These are phyloP conservation scores for Apis florea DNA, from an alignment of 1,140 invertebrate species.

Conservation along the genomic window DNA sequence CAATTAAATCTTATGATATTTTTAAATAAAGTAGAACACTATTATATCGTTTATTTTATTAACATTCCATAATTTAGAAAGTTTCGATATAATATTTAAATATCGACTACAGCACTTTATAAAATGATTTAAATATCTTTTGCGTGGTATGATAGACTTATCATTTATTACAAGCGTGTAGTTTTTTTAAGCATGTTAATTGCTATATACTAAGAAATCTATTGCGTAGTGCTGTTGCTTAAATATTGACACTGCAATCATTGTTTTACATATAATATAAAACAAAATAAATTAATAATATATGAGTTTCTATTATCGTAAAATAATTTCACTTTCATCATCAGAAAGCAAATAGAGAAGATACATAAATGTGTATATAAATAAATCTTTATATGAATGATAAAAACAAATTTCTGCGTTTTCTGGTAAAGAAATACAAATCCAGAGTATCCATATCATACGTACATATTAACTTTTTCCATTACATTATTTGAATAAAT, in stretches of 20 bases:
- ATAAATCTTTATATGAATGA: constrained; percentile 1
- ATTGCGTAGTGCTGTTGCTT: not conserved
- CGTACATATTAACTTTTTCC: not conserved
- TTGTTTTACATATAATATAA: not conserved
- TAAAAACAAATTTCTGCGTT: not conserved
- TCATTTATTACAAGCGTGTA: constrained; percentile 18
- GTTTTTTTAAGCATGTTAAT: constrained; percentile 16
- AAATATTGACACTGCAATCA: not conserved
- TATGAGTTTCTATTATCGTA: not conserved
- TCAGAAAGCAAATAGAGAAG: not conserved
- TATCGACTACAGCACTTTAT: constrained; percentile 24
- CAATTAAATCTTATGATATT: constrained; percentile 10
- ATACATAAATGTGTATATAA: not conserved
- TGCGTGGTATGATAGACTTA: not conserved
- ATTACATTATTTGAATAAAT: not conserved
- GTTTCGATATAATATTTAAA: constrained; percentile 4
- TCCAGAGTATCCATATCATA: constrained; percentile 17
- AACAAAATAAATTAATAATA: not conserved
- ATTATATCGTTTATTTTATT: constrained; percentile 29
- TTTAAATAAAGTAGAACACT: not conserved
- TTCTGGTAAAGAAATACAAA: not conserved
- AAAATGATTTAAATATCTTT: constrained; percentile 20
- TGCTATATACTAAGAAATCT: not conserved
- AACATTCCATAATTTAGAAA: not conserved
- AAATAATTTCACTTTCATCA: constrained; percentile 11